phyloP scores from a whole-genome alignment of 2,113 vertebrate species.

The Semicossyphus pulcher region DNA sequence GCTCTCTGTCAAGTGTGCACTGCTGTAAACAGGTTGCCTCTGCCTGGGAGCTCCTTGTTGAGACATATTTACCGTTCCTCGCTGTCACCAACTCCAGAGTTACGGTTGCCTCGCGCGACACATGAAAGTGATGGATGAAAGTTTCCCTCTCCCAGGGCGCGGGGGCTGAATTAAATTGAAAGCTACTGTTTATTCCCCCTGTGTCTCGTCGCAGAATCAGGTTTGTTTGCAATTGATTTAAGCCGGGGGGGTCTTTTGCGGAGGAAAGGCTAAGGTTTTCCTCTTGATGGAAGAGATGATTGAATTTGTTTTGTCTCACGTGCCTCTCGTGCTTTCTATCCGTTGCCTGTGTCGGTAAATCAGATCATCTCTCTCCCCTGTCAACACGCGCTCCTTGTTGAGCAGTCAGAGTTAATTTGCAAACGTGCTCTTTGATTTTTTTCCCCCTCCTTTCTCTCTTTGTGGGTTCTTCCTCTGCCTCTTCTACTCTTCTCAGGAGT shows the following conservation, averaged over 20 bases:
- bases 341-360: conserved; percentile 79
- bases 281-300: conserved; percentile 82
- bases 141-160: conserved; percentile 76
- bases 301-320: conserved; percentile 83
- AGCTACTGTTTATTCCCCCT: conserved; percentile 85
- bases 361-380: conserved; percentile 80
- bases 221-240: conserved; percentile 87
- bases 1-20: conserved; percentile 46
- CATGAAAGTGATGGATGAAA: conserved; percentile 86
- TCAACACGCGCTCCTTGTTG: conserved; percentile 84
- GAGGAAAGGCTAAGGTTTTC: conserved; percentile 72
- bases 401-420: conserved; percentile 84
- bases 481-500: conserved; percentile 8
- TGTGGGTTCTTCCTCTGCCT: not conserved
- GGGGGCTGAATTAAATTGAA: conserved; percentile 84
- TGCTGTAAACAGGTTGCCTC: conserved; percentile 61
- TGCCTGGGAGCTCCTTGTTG: conserved; percentile 64
- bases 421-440: conserved; percentile 65
- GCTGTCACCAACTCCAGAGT: conserved; percentile 66
- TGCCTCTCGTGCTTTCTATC: conserved; percentile 59
- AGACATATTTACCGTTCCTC: conserved; percentile 71
- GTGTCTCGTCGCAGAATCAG: conserved; percentile 73
- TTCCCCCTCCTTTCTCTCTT: conserved; percentile 7
- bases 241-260: conserved; percentile 74
- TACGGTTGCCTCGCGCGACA: conserved; percentile 57